Evolutionary conservation across 2,888 invertebrate genomes (phyloP).

Genomic region (Chironomus riparius): DNA sequence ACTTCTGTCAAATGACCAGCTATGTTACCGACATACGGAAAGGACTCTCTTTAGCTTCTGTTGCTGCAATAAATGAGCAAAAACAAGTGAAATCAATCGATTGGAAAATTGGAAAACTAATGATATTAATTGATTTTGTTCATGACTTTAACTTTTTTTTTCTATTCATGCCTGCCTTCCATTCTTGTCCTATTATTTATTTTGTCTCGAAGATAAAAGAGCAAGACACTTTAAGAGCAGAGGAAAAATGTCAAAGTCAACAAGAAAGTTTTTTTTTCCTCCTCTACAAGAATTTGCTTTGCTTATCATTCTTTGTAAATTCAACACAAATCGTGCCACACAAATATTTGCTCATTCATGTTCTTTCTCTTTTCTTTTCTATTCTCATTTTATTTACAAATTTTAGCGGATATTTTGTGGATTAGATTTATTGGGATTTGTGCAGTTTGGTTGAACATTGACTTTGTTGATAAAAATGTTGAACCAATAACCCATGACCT

Average conservation of each 20-base stretch:
- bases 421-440: too few species aligned
- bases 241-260: not conserved
- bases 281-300: not conserved
- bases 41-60: not conserved
- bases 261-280: not conserved
- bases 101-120: conserved; percentile 23
- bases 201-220: too few species aligned
- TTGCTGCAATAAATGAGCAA: not conserved
- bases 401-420: not conserved
- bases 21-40: not conserved
- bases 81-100: conserved; percentile 22
- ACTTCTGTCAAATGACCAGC: not conserved
- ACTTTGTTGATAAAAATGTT: too few species aligned
- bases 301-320: not conserved
- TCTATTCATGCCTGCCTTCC: not conserved
- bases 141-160: conserved; percentile 17
- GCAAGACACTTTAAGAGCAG: not conserved
- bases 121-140: conserved; percentile 23
- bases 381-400: not conserved
- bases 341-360: not conserved
- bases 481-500: too few species aligned
- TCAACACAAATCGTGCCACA: not conserved
- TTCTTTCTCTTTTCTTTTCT: not conserved
- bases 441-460: too few species aligned
- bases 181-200: too few species aligned